Evolutionary conservation across 2,888 invertebrate genomes (phyloP), one percentile per base, ranked within the genome.

Genomic region (Hypena proboscidalis): DNA sequence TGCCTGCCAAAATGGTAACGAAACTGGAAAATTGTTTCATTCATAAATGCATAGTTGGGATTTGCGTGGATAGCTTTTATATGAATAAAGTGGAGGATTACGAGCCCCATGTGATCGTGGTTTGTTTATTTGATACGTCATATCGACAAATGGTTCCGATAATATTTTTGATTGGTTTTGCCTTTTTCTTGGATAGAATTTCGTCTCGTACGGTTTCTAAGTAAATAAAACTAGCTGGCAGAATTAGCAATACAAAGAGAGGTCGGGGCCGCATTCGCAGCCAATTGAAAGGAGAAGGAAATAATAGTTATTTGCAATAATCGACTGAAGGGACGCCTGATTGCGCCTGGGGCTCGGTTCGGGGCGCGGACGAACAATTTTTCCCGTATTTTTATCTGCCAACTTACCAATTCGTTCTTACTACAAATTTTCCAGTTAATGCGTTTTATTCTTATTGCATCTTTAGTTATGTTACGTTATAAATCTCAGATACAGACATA

Each of bases 21-120:
- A 85, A 75, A 80, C 81, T 88, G 85, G 90, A 87, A 89, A 90
- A 90, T 89, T 87, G 87, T 90, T 83, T 84, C 86, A 85, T 88
- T 86, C 82, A 85, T 83, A 83, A 85, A 86, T 78, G 80, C 81
- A 78, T 83, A 74, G 71, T 70, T 64, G 67, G 85, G 88, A 81
- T 86, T 85, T 85, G 62, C 60, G 58, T 67, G 74, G 77, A 83
- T 82, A 63, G 74, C 61, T 74, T 75, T 80, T 46, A 79, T 79
- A 87, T 85, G 83, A 84, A 88, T 86, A 86, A 83, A 80, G 83
- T 76, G 76, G 75, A 70, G 81, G 83, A 75, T 80, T 77, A 73
- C 44, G 60, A 41, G 63, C 74, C 85, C 79, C 83, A 80, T 77
- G 61, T 77, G 80, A 74, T 64, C 35, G 64, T 54, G 63, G 61